Base-by-base conservation (phyloP, 2,888 invertebrate genomes). In the Pristionchus fissidentatus region DNA sequence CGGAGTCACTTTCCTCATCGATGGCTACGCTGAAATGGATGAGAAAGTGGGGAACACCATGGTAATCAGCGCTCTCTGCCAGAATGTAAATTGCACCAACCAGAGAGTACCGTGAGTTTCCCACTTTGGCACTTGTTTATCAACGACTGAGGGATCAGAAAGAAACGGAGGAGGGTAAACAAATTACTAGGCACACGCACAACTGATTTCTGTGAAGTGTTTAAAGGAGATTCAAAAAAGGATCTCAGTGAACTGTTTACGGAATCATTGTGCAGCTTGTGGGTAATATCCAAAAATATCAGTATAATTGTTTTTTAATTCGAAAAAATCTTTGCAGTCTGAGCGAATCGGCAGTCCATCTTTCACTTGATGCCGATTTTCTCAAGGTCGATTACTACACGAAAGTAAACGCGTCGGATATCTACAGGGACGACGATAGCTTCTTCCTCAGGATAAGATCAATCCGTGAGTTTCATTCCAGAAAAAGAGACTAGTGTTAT, bases 371-470 rank as follows among this genome's bases (percentile, higher is more conserved):
- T 0, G 66, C 66, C 13, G 66, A 66, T 66, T 38, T 66, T 66
- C 66, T 66, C 22, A 38, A 35, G 1, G 35, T 66, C 66, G 66
- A 66, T 38, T 66, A 66, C n/a, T 66, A 66, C 66, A 66, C 66
- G 0, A 66, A 66, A 66, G 66, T 66, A 4, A 29, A 29, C 22
- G 8, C 15, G 7, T 7, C 66, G 19, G 19, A 35, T 22, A 19
- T 22, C 22, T 66, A 38, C 35, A 66, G 66, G 13, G 38, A 66
- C 38, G 66, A 66, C 19, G 66, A 66, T 66, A 5, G 35, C 22
- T 66, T 66, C 66, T 66, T 66, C 66, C 38, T 66, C 66, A 15
- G 66, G 38, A 38, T 66, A 8, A 66, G 35, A 0, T 66, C 66
- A 22, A 29, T 38, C 38, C 66, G 66, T 66, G 15, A 66, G 66